phyloP scores from a whole-genome alignment of 2,113 vertebrate species.

The Sebastes fasciatus region DNA sequence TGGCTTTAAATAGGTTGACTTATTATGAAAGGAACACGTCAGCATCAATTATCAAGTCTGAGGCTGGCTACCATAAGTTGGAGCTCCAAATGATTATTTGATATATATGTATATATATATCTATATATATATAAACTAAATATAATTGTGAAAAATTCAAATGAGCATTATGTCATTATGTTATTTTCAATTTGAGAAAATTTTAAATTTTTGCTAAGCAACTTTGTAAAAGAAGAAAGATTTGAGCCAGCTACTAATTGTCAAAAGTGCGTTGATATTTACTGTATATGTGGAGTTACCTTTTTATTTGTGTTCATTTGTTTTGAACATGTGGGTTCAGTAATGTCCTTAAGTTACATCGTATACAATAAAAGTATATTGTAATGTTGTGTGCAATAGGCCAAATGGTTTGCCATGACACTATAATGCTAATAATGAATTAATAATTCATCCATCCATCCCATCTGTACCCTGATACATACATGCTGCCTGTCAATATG shows the following conservation, averaged over 20 bases:
- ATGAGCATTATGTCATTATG: not conserved
- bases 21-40: slow-evolving; percentile 36
- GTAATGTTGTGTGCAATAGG: not conserved
- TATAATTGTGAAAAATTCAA: too few relatives aligned
- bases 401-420: not conserved
- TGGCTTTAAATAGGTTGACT: slow-evolving; percentile 57
- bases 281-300: not conserved
- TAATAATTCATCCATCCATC: not conserved
- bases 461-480: not conserved
- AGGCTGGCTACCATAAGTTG: not conserved
- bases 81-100: not conserved
- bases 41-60: not conserved
- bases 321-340: not conserved
- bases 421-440: not conserved
- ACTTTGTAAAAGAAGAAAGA: not conserved
- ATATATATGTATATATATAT: too few relatives aligned
- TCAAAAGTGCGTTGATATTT: not conserved
- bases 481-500: not conserved
- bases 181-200: not conserved
- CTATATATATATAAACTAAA: too few relatives aligned
- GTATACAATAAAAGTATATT: not conserved
- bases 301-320: not conserved
- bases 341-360: not conserved
- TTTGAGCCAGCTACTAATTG: not conserved
- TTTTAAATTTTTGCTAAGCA: not conserved